Conservation (phyloP, 2,888 invertebrate genomes). For the Erebia palarica region DNA sequence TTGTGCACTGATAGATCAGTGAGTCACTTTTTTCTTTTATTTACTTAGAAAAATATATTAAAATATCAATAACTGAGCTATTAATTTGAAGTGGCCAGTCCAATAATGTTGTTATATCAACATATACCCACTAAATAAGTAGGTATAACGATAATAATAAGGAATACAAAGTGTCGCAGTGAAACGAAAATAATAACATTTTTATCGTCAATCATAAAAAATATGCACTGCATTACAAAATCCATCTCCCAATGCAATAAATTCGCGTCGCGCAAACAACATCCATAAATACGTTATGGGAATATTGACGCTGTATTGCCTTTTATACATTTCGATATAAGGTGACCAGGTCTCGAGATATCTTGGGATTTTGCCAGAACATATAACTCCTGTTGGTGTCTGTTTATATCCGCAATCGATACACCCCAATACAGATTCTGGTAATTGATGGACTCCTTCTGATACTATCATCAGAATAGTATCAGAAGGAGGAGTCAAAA, state of each 20-base stretch:
- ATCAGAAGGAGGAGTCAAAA: too few relatives aligned
- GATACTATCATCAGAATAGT: too few relatives aligned
- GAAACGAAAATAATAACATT: constrained; percentile 15
- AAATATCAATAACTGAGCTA: neutral
- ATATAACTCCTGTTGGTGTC: neutral
- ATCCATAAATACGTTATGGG: constrained; percentile 30
- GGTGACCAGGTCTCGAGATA: constrained; percentile 10
- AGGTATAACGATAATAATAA: too few relatives aligned
- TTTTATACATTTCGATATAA: constrained; percentile 25
- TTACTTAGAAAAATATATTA: too few relatives aligned
- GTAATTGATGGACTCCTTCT: neutral
- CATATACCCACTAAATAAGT: neutral
- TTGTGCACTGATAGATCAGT: too few relatives aligned
- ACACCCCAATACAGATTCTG: neutral
- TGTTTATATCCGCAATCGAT: neutral
- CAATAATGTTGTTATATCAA: neutral
- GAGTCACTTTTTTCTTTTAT: too few relatives aligned
- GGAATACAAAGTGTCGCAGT: constrained; percentile 6
- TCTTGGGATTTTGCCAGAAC: neutral
- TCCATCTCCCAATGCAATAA: constrained; percentile 24
- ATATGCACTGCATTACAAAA: constrained; percentile 24
- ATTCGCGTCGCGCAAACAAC: constrained; percentile 25
- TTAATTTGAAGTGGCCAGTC: neutral
- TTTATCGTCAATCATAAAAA: constrained; percentile 25
- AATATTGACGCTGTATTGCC: constrained; percentile 28